Evolutionary conservation across 2,113 vertebrate species (phyloP), one percentile per base, ranked within the genome.

Genomic region (Macrotis lagotis): DNA sequence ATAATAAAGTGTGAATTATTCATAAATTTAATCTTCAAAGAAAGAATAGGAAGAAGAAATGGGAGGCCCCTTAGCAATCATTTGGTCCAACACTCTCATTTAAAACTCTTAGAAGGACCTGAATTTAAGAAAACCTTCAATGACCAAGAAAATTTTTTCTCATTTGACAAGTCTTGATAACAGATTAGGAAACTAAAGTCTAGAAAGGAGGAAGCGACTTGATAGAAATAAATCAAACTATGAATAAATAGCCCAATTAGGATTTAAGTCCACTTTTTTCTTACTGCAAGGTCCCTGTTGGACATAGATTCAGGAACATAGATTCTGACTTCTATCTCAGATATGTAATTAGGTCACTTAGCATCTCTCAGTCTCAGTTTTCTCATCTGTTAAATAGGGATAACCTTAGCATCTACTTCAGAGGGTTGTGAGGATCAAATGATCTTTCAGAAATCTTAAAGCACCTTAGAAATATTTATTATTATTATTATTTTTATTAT

Each of bases 21-120:
- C 91, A 94, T 92, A 92, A 90, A 90, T 89, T 94, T 90, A 95
- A 83, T 83, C 66, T 83, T 83, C n/a, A 83, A 83, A 83, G 66
- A 83, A 83, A 8, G 66, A 8, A 83, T 83, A 44, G n/a, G n/a
- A 83, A 83, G 44, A 44, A 83, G 66, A 83, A 44, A 83, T 44
- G 11, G 66, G n/a, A 83, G 66, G 19, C n/a, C n/a, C 66, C n/a
- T 83, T 83, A 83, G 19, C 0, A 19, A 83, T 24, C 66, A 24
- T 8, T 51, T 19, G 51, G 50, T n/a, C 49, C 31, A 22, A n/a
- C 48, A 37, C 22, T 14, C 14, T 90, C 26, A 37, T 50, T 90
- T 50, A 83, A 83, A 44, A 44, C n/a, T 44, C 66, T 74, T 74
- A 74, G n/a, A 44, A 44, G n/a, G 66, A 44, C n/a, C 66, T 44